Percentiles rank a stretch among this genome's conserved stretches.
phyloP scores from a whole-genome alignment of 1,140 invertebrate species.

The Rhyacophila brunnea region DNA sequence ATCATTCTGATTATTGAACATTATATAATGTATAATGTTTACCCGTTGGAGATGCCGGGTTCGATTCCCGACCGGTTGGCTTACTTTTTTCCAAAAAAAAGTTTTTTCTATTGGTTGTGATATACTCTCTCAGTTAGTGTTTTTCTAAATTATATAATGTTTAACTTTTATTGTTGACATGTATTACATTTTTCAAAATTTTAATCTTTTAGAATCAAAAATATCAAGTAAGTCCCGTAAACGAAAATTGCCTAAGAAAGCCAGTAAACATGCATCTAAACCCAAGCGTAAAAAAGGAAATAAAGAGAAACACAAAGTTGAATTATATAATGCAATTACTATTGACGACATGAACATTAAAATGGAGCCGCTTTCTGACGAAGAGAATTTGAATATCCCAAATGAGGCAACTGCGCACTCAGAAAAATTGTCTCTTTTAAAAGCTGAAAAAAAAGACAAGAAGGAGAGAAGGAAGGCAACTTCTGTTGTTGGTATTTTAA shows the following conservation, averaged over 20 bases:
- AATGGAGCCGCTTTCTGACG: slow-evolving; percentile 25
- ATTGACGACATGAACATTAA: slow-evolving; percentile 24
- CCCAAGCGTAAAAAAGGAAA: slow-evolving; percentile 30
- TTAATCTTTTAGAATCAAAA: slow-evolving; percentile 3
- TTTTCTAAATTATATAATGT: too few relatives aligned
- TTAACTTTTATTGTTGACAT: too few relatives aligned
- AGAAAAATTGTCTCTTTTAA: background rate
- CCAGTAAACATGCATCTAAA: slow-evolving; percentile 24
- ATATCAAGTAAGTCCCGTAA: slow-evolving; percentile 15
- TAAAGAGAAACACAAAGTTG: slow-evolving; percentile 23
- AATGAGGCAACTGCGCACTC: background rate
- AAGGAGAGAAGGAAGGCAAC: slow-evolving; percentile 21
- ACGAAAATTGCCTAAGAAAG: slow-evolving; percentile 30
- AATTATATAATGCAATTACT: slow-evolving; percentile 17
- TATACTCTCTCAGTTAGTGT: too few relatives aligned
- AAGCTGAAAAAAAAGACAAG: slow-evolving; percentile 15
- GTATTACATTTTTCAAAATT: too few relatives aligned
- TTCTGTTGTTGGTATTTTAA: background rate
- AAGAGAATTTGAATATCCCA: slow-evolving; percentile 10
- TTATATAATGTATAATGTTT: too few relatives aligned
- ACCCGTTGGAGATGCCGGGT: too few relatives aligned
- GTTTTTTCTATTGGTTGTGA: too few relatives aligned
- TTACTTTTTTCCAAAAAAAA: too few relatives aligned
- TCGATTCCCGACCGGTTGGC: too few relatives aligned
- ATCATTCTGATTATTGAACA: too few relatives aligned